Conservation (phyloP, 2,888 invertebrate species). For the Malacosoma neustria region DNA sequence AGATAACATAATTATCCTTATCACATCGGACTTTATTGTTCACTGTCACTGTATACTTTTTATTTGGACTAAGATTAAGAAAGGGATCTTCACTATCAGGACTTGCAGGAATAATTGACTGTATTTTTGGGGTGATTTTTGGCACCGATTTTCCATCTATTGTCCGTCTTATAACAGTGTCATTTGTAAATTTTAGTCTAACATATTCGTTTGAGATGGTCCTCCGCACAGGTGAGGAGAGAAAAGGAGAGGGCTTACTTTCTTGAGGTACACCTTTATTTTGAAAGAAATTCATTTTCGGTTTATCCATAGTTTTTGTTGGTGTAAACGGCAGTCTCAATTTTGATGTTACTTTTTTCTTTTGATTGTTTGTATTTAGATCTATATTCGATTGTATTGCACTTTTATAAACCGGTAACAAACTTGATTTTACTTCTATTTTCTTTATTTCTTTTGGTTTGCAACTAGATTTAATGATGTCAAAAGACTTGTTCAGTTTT, state of each 20-base stretch:
- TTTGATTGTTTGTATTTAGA: conserved; percentile 32
- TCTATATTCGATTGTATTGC: conserved; percentile 37
- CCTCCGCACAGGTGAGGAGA: conserved; percentile 55
- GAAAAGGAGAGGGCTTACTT: conserved; percentile 44
- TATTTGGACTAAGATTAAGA: conserved; percentile 64
- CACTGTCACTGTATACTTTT: conserved; percentile 69
- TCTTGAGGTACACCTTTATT: conserved; percentile 40
- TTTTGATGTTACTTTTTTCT: conserved; percentile 49
- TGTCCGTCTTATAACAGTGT: conserved; percentile 56
- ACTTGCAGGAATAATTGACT: conserved; percentile 69
- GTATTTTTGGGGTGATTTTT: conserved; percentile 66
- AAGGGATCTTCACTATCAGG: conserved; percentile 67
- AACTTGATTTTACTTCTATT: conserved; percentile 42
- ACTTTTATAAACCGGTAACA: conserved; percentile 55
- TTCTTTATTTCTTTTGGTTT: conserved; percentile 35
- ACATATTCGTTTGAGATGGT: conserved; percentile 72
- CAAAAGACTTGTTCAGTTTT: conserved; percentile 50
- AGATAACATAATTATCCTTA: conserved; percentile 70
- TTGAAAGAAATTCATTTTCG: conserved; percentile 61
- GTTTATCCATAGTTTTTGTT: conserved; percentile 55
- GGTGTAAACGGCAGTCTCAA: conserved; percentile 62
- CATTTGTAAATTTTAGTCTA: conserved; percentile 56
- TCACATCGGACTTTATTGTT: conserved; percentile 69
- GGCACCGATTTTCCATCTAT: conserved; percentile 62
- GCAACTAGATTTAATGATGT: conserved; percentile 35